Evolutionary conservation across 2,888 invertebrate genomes (phyloP).

Genomic region (Eristalis intricaria): DNA sequence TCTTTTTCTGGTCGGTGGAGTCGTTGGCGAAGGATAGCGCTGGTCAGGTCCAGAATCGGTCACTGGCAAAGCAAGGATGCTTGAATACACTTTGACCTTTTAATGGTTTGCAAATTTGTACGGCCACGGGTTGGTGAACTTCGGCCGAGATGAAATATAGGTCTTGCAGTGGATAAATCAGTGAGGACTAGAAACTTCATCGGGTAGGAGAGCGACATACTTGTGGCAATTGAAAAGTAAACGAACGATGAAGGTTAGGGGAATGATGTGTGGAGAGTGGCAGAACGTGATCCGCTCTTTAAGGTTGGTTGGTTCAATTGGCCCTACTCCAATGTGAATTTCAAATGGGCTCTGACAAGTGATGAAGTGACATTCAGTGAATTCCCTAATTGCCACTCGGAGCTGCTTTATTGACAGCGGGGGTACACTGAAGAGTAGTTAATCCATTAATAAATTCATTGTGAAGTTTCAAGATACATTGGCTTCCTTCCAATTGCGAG

Average conservation of each 20-base stretch:
- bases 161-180: conserved; percentile 31
- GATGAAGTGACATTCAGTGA: not conserved
- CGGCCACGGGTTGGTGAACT: conserved; percentile 64
- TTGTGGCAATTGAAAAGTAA: conserved; percentile 26
- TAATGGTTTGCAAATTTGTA: conserved; percentile 69
- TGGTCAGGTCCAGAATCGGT: conserved; percentile 36
- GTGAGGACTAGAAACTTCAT: not conserved
- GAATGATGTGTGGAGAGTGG: not conserved
- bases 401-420: not conserved
- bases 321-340: not conserved
- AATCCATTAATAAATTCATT: not conserved
- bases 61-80: conserved; percentile 45
- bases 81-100: conserved; percentile 66
- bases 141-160: conserved; percentile 26
- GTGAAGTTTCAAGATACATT: not conserved
- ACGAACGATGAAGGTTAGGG: conserved; percentile 8
- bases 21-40: conserved; percentile 15
- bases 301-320: not conserved
- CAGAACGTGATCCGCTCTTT: not conserved
- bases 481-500: not conserved
- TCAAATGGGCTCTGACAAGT: not conserved
- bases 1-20: conserved; percentile 46
- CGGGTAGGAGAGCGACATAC: not conserved
- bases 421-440: not conserved
- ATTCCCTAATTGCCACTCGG: not conserved